Evolutionary conservation across 2,113 vertebrate species (phyloP).

Genomic region (Gobius niger): DNA sequence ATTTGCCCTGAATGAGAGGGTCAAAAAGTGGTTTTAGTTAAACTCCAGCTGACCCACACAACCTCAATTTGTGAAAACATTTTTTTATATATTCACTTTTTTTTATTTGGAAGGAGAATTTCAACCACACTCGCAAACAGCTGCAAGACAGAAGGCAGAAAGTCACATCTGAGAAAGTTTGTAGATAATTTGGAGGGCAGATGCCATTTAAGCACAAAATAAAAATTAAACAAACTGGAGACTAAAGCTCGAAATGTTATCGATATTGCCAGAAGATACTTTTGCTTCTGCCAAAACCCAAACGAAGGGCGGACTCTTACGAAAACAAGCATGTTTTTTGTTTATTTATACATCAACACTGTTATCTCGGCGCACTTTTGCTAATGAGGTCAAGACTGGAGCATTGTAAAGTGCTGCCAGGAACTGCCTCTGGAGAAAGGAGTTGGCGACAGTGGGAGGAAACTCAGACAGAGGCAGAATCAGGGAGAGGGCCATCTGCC

Average conservation of each 20-base stretch:
- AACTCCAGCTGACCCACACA: too few relatives aligned
- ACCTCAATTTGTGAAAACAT: neutral
- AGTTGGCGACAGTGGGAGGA: neutral
- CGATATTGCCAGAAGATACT: neutral
- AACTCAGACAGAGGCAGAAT: slow-evolving; percentile 8
- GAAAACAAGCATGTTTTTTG: slow-evolving; percentile 4
- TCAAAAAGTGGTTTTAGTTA: too few relatives aligned
- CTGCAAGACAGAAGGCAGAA: neutral
- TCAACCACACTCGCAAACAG: neutral
- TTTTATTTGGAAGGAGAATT: neutral
- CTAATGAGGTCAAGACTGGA: slow-evolving; percentile 8
- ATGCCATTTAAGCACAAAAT: neutral
- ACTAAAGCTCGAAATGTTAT: neutral
- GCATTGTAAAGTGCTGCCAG: slow-evolving; percentile 10
- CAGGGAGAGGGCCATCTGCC: neutral
- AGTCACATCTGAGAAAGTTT: neutral
- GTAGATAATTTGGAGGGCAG: neutral
- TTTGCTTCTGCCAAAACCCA: neutral
- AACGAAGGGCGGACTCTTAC: neutral
- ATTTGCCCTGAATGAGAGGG: too few relatives aligned
- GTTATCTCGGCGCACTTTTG: slow-evolving; percentile 2
- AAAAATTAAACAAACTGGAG: neutral
- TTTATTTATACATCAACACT: slow-evolving; percentile 4
- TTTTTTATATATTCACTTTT: too few relatives aligned
- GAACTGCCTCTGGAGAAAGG: neutral